Base-by-base conservation (phyloP, 2,888 invertebrate genomes). In the Euzetes globulus region DNA sequence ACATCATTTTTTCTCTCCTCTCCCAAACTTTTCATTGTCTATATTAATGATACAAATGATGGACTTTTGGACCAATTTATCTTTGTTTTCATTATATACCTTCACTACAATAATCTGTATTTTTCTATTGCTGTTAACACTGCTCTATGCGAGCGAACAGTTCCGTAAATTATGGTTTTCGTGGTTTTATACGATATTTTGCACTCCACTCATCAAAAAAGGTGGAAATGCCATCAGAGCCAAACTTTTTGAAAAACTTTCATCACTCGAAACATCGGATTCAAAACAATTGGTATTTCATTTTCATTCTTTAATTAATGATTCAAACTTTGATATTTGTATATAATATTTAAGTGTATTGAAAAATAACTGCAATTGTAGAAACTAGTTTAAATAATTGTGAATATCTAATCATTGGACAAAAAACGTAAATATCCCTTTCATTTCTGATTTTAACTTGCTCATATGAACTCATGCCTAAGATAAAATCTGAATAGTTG, bases 131-230 rank as follows among this genome's bases (percentile, higher is more conserved):
- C 19, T 68, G 41, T 68, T 68, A 68, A 68, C 68, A 41, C 22
- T 41, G 7, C 19, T 68, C 6, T 68, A 68, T 68, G 68, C 68
- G 22, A 68, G 68, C 22, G 68, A 68, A 68, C 41, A 37, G 13
- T 68, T 68, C 19, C 37, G 68, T 22, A 68, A 68, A 68, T 68
- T 68, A 68, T 68, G 68, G 68, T 68, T 68, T 41, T 68, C 68
- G 3, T 68, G 68, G 68, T 68, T 68, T 68, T 68, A 68, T 68
- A 68, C 68, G 11, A 41, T 68, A 19, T 68, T 68, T 68, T 68
- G 68, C 22, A 68, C 68, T n/a, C 68, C 37, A 22, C 37, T 68
- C 45, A 41, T 68, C 41, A 68, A 68, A 68, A n/a, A 22, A 41
- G 68, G 68, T 6, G 68, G 68, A 5, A n/a, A 68, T 68, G 68